Evolutionary conservation across 1,140 invertebrate species (phyloP), one percentile per base, ranked within the genome.

Genomic region (Trachelipus rathkii): DNA sequence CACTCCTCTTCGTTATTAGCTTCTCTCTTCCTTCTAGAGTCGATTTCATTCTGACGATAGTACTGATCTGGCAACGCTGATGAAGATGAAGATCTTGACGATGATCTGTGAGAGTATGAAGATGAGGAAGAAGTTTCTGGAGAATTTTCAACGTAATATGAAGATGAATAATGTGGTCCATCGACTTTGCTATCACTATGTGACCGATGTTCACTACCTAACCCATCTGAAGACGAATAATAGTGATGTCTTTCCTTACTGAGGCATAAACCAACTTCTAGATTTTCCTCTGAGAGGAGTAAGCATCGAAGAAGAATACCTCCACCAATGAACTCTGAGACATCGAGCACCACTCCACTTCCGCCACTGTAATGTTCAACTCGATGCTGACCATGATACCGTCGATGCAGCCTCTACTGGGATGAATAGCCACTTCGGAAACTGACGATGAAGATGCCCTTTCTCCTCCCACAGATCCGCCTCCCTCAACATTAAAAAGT

Each of bases 1-100:
- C 50, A 60, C 50, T 60, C 50, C 8, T 60, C 50, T 19, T 60
- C 50, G 50, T 2, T 13, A 60, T 0, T 8, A 60, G 19, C 8
- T 60, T 60, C 50, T 60, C 50, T 60, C 19, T 60, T 60, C 8
- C 50, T 60, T 60, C 50, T 60, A 15, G 50, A 60, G 11, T 60
- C 50, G 8, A 60, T 60, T 60, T 60, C 50, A 60, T 60, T 60
- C 19, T 60, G 50, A 60, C 50, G 50, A 60, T 60, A 60, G 19
- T 15, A 60, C 3, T 60, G 11, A 8, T 60, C 50, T 13, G 50
- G 11, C 4, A 19, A 60, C 11, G 50, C 2, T 13, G 50, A 19
- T 19, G 50, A 60, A 60, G 50, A 60, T 60, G 50, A 60, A 15
- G 50, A 60, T 60, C 8, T 60, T 13, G 11, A 60, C 4, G 11